Evolutionary conservation across 2,113 vertebrate species (phyloP).

Genomic region (Tinamus guttatus): DNA sequence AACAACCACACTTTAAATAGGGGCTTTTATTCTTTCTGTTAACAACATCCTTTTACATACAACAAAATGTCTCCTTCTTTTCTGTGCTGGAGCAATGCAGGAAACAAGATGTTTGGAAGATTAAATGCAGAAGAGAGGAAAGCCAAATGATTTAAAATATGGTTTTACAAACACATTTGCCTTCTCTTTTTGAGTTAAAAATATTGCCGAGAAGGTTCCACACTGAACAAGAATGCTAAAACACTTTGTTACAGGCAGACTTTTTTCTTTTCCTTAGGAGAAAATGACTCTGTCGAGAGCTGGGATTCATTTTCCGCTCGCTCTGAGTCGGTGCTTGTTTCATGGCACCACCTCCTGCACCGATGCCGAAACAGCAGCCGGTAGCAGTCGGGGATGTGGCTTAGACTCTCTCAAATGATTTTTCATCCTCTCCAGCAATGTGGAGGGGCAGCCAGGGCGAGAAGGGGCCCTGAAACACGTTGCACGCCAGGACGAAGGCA

Average conservation of each 20-base stretch:
- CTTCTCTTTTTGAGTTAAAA: not conserved
- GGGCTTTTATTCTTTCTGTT: not conserved
- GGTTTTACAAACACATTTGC: not conserved
- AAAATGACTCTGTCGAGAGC: accelerated
- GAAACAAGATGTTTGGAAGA: not conserved
- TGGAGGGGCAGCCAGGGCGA: not conserved
- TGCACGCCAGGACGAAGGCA: not conserved
- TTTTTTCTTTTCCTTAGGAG: not conserved
- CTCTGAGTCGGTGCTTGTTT: not conserved
- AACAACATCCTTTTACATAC: not conserved
- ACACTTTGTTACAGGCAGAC: accelerated
- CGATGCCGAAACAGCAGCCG: not conserved
- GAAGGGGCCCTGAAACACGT: not conserved
- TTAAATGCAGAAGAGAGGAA: not conserved
- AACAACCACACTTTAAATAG: accelerated
- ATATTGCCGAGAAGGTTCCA: not conserved
- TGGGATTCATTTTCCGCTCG: not conserved
- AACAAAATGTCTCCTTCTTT: not conserved
- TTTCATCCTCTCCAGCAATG: not conserved
- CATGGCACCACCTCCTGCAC: constrained; percentile 60
- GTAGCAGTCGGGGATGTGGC: accelerated
- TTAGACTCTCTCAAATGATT: accelerated
- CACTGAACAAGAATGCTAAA: not conserved
- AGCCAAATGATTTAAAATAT: not conserved
- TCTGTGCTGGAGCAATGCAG: not conserved